Percentiles rank a stretch among this genome's conserved stretches.
These are phyloP conservation scores for Lepeophtheirus salmonis DNA, from an alignment of 1,140 invertebrate genomes.

Conservation along the genomic window DNA sequence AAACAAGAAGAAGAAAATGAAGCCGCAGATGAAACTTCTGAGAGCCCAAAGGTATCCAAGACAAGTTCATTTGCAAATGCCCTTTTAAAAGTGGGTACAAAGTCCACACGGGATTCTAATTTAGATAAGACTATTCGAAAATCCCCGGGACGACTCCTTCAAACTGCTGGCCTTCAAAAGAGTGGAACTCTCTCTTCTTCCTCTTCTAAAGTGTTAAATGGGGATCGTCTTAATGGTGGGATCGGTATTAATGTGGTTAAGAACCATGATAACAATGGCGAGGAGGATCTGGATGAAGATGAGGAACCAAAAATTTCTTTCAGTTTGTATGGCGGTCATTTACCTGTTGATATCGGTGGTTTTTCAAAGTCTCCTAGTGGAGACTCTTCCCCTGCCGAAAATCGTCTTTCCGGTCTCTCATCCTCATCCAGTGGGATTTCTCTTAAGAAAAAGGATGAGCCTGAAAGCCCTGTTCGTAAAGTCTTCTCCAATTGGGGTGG, in stretches of 20 bases:
- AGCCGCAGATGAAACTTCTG: not conserved
- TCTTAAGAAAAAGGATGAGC: not conserved
- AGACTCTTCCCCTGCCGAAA: not conserved
- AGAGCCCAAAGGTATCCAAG: not conserved
- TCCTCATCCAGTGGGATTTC: not conserved
- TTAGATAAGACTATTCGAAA: slow-evolving; percentile 11
- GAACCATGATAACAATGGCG: not conserved
- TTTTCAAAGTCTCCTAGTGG: not conserved
- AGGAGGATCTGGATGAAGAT: not conserved
- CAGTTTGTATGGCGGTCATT: slow-evolving; percentile 15
- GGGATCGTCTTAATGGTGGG: not conserved
- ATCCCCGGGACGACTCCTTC: not conserved
- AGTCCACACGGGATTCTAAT: slow-evolving; percentile 12
- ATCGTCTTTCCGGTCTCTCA: not conserved
- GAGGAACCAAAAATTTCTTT: slow-evolving; percentile 11
- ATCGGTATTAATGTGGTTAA: too few relatives aligned
- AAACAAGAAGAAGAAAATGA: not conserved
- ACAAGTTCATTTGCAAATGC: slow-evolving; percentile 14
- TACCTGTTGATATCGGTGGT: slow-evolving; percentile 11
- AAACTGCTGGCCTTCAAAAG: slow-evolving; percentile 15
- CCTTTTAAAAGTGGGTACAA: slow-evolving; percentile 13
- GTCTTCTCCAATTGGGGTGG: slow-evolving; percentile 18
- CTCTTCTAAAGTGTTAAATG: not conserved
- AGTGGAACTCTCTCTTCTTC: not conserved
- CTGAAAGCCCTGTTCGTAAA: slow-evolving; percentile 3